Evolutionary conservation across 2,113 vertebrate species (phyloP), one percentile per base, ranked within the genome.

Genomic region (Ailurus styani): DNA sequence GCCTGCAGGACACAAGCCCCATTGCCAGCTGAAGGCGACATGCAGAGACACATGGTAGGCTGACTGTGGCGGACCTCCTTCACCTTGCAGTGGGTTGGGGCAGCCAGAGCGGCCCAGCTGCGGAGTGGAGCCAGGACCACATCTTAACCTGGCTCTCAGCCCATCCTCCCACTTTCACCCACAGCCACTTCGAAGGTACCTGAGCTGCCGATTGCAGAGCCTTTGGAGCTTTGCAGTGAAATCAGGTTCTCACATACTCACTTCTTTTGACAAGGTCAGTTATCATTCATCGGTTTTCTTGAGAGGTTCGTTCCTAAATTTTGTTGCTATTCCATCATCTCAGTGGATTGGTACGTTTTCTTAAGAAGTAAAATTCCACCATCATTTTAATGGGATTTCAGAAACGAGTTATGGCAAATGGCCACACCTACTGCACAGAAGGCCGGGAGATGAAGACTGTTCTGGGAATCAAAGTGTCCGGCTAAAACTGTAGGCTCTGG

Each of bases 61-160:
- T 86, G 34, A 34, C 5, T 6, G 13, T 4, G 31, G n/a, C 27
- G 5, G 21, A 3, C 34, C 40, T 87, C 54, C 23, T 34, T 18
- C 1, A 6, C 6, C 27, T 5, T 7, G 27, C 42, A 13, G 0
- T 0, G 42, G 79, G 66, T 7, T 40, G 14, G 11, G 29, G n/a
- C 27, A 7, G 23, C 42, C 37, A 45, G 18, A 17, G 4, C 31
- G 2, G 13, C 40, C 52, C 27, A 1, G 0, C 12, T 3, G 31
- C 37, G 55, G 25, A 40, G 37, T 45, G 7, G 45, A 12, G 23
- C 5, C 5, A 0, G 17, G 15, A 34, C 25, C 9, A 83, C 18
- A 21, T 60, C 87, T 27, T 2, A 25, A 66, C 29, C 14, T 8
- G 70, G 70, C 83, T 40, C 14, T 3, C 25, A 0, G 10, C 34